These are phyloP conservation scores for Gopherus flavomarginatus DNA, from an alignment of 2,113 vertebrate species.

Conservation along the genomic window DNA sequence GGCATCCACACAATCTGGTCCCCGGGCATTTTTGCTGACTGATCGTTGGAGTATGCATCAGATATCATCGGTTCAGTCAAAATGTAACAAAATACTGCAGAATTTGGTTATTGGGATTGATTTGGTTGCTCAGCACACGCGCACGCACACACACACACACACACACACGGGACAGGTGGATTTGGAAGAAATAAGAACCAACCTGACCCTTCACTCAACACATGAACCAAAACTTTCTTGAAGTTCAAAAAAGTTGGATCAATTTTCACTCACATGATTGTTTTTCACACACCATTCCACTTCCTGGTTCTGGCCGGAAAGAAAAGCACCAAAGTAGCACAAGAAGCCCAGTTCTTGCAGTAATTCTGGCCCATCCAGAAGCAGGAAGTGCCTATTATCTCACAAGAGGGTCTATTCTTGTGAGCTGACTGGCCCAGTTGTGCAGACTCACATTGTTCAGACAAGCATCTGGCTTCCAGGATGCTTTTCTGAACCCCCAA, in stretches of 20 bases:
- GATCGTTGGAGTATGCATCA: conserved; percentile 7
- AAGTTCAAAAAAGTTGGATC: background rate
- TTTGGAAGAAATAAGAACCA: conserved; percentile 69
- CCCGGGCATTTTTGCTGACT: conserved; percentile 47
- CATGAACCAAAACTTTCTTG: conserved; percentile 57
- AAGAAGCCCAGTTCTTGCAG: conserved; percentile 32
- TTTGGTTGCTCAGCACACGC: background rate
- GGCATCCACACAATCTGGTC: conserved; percentile 29
- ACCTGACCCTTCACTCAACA: conserved; percentile 46
- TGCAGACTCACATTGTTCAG: conserved; percentile 56
- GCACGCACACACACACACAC: background rate
- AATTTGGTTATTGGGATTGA: conserved; percentile 13
- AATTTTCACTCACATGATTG: background rate
- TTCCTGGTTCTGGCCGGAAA: conserved; percentile 62
- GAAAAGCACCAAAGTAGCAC: conserved; percentile 18
- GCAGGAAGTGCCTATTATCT: conserved; percentile 4
- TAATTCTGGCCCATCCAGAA: conserved; percentile 55
- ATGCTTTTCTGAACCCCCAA: conserved; percentile 59
- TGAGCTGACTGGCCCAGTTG: conserved; percentile 29
- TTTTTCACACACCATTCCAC: background rate
- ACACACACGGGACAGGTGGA: conserved; percentile 12
- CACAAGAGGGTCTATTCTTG: background rate
- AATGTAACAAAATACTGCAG: background rate
- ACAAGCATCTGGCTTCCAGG: conserved; percentile 39
- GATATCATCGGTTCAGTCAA: background rate